Base-by-base conservation (phyloP, 2,888 invertebrate species). In the Idaea straminata region DNA sequence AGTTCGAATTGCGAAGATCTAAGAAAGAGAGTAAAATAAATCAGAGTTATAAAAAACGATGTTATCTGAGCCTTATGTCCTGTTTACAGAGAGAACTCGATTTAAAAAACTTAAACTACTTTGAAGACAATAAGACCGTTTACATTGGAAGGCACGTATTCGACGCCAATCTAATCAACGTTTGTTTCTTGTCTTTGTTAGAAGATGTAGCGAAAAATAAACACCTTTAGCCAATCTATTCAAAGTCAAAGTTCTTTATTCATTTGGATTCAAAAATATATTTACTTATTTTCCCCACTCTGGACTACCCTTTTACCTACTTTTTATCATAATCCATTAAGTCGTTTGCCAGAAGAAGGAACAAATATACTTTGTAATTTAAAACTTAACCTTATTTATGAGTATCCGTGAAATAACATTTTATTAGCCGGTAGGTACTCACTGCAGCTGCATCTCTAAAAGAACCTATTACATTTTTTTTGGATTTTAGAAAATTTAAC, bases 81-180 rank as follows among this genome's bases (percentile, higher is more conserved):
- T 66, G 71, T 73, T 76, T 61, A 66, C 64, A 63, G 62, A 66
- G 65, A 57, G 64, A 61, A 63, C 64, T 69, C 72, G 64, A 74
- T 77, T 82, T 80, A 81, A 82, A 81, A 83, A 82, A 77, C 74
- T 74, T 25, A 77, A 79, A 84, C 79, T 75, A 73, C 77, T 82
- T 81, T 77, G 78, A 79, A 85, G 83, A 87, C 85, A 84, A 86
- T 84, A 79, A 77, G 69, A 77, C 77, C 77, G 83, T 79, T 85
- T 82, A 80, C 79, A 75, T 81, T 79, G 80, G 79, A 74, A 76
- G 75, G 81, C 83, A 85, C 83, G 84, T 82, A 82, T 78, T 75
- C 75, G 75, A 77, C 82, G 83, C 83, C 86, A 85, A 89, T 89
- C 84, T 87, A 86, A 89, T 89, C 85, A 86, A 75, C 72, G 64